Evolutionary conservation across 2,113 vertebrate genomes (phyloP), one percentile per base, ranked within the genome.

Genomic region (Xerus inauris): DNA sequence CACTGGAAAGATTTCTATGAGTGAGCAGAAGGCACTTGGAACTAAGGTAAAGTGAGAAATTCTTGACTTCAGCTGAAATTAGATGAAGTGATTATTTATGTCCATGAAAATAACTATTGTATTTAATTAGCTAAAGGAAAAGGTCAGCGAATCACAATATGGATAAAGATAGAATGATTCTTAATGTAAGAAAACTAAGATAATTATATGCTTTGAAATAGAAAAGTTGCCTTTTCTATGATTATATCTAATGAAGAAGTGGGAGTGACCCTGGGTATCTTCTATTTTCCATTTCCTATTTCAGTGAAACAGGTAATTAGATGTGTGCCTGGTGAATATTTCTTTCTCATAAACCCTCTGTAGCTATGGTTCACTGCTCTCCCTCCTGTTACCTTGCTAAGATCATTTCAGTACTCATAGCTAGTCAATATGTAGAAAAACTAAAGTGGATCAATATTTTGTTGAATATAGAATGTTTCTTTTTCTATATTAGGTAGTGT

Each of bases 31-130:
- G 54, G n/a, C 19, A 79, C 7, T 82, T 72, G 9, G 67, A 76
- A 65, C 30, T 67, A 89, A 89, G 42, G 49, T 94, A 93, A 82
- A 62, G 4, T 9, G 38, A 45, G 49, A 89, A 62, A 83, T 64
- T 40, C 2, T 79, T 69, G 3, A 40, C 20, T 86, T 75, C 7
- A 77, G 19, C 7, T 82, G 35, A 71, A 89, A 71, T 69, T 91
- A 84, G 76, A 67, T 26, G 4, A 85, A 87, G 16, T 92, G 35
- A 9, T 19, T 77, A 62, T 65, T 64, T 42, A 49, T 62, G 1
- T 67, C 64, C 8, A 85, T 40, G 40, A 38, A 38, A 35, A 30
- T 72, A 87, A 91, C 17, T 73, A 67, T n/a, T 69, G 2, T 10
- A 20, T 75, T 85, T 65, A 93, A 88, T 69, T 85, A 84, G 22